A percentile compares a stretch with the other conserved stretches of the same genome.
Conservation (phyloP, 1,140 invertebrate species). For the Drosophila virilis region DNA sequence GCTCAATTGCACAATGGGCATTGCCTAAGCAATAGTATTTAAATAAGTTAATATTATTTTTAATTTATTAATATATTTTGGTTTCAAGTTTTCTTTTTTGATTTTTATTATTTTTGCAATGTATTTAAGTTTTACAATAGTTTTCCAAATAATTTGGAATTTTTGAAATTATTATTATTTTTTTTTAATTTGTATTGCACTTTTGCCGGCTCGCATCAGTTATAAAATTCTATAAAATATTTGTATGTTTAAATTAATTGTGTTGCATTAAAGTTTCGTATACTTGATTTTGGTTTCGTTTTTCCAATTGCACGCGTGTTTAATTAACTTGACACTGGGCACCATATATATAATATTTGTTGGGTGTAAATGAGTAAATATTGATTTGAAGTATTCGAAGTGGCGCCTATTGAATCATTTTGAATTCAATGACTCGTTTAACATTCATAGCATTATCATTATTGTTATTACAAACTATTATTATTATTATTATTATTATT, state of each 20-base stretch:
- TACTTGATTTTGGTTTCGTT: constrained; percentile 62
- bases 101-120: not conserved
- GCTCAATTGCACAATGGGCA: constrained; percentile 9
- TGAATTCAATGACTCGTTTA: constrained; percentile 28
- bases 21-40: constrained; percentile 6
- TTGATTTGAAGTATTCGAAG: constrained; percentile 35
- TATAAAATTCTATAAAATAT: constrained; percentile 28
- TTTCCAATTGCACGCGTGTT: constrained; percentile 69
- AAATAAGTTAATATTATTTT: constrained; percentile 16
- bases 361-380: constrained; percentile 26
- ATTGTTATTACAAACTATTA: constrained; percentile 64
- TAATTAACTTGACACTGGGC: constrained; percentile 60
- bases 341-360: constrained; percentile 4
- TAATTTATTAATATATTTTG: constrained; percentile 25
- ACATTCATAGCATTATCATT: constrained; percentile 42
- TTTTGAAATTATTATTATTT: constrained; percentile 15
- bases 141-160: constrained; percentile 33
- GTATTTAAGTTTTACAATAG: constrained; percentile 24
- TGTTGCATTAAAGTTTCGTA: constrained; percentile 64
- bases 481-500: constrained; percentile 63
- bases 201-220: constrained; percentile 40
- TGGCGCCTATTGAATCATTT: constrained; percentile 49
- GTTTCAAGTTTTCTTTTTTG: constrained; percentile 12
- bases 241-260: constrained; percentile 23
- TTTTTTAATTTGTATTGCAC: constrained; percentile 63